These are phyloP conservation scores for Hippocampus barbouri DNA, from an alignment of 2,113 vertebrate genomes.

Conservation along the genomic window DNA sequence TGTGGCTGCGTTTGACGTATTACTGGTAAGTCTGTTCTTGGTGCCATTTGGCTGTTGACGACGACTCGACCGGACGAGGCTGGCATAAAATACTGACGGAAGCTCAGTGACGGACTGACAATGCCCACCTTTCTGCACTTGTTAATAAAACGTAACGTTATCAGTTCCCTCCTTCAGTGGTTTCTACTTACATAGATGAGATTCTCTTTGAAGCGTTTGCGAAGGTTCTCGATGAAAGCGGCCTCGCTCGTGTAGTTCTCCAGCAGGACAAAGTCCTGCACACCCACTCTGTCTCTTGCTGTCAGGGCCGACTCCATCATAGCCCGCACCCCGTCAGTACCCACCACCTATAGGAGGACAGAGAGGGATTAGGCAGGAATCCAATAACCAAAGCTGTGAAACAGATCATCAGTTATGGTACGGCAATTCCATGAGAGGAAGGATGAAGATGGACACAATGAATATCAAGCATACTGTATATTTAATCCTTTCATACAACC, in stretches of 20 bases:
- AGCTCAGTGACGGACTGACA: too few species aligned
- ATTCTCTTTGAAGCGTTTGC: conserved; percentile 94
- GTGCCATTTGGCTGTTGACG: too few species aligned
- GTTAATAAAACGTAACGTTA: neutral
- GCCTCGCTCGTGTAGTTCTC: conserved; percentile 97
- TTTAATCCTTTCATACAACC: too few species aligned
- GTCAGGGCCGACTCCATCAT: conserved; percentile 98
- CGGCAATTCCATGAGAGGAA: neutral
- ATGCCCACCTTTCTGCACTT: neutral
- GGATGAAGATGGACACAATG: neutral
- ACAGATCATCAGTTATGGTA: conserved; percentile 17
- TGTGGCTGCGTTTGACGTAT: too few species aligned
- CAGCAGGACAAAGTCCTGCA: conserved; percentile 96
- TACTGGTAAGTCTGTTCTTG: too few species aligned
- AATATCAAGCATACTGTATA: neutral
- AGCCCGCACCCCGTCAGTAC: conserved; percentile 83
- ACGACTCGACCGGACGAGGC: too few species aligned
- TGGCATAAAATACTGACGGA: too few species aligned
- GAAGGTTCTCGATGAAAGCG: conserved; percentile 93
- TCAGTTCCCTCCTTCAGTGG: neutral
- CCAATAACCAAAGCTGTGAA: neutral
- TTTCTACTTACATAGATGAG: conserved; percentile 88
- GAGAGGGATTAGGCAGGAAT: neutral
- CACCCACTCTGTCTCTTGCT: conserved; percentile 92
- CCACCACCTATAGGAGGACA: conserved; percentile 73